Conservation (phyloP, 2,888 invertebrate species). For the Parnassius smintheus region DNA sequence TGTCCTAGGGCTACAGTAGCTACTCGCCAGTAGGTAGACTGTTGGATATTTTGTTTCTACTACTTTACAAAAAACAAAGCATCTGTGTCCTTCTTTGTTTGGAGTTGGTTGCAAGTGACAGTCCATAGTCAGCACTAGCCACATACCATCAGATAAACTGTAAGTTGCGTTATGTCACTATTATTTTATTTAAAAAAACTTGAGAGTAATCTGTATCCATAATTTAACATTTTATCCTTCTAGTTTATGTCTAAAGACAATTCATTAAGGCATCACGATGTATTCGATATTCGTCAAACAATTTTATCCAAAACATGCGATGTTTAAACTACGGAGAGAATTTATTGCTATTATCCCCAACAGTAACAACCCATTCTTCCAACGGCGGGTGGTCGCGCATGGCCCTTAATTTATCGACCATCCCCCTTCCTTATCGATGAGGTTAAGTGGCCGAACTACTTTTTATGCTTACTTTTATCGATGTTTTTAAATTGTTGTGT, state of each 20-base stretch:
- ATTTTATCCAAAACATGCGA: conserved; percentile 15
- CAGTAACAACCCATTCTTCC: conserved; percentile 27
- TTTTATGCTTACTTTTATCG: conserved; percentile 25
- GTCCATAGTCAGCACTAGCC: too few relatives aligned
- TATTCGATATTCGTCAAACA: conserved; percentile 5
- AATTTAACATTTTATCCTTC: too few relatives aligned
- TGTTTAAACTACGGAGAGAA: conserved; percentile 7
- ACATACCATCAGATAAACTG: too few relatives aligned
- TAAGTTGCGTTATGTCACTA: too few relatives aligned
- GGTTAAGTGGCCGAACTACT: conserved; percentile 42
- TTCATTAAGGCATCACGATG: background rate
- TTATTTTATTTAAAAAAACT: too few relatives aligned
- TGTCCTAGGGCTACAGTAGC: too few relatives aligned
- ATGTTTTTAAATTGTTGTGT: conserved; percentile 6
- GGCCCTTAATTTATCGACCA: conserved; percentile 31
- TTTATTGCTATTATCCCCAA: conserved; percentile 15
- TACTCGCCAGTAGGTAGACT: too few relatives aligned
- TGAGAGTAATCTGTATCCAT: too few relatives aligned
- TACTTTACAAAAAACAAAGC: too few relatives aligned
- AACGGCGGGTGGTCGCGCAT: conserved; percentile 34
- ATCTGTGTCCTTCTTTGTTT: too few relatives aligned
- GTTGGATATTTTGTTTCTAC: too few relatives aligned
- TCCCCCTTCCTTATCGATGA: conserved; percentile 37
- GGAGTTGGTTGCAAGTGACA: too few relatives aligned
- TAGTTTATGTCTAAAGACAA: background rate